Evolutionary conservation across 1,140 invertebrate genomes (phyloP).

Genomic region (Heliconius eleuchia): DNA sequence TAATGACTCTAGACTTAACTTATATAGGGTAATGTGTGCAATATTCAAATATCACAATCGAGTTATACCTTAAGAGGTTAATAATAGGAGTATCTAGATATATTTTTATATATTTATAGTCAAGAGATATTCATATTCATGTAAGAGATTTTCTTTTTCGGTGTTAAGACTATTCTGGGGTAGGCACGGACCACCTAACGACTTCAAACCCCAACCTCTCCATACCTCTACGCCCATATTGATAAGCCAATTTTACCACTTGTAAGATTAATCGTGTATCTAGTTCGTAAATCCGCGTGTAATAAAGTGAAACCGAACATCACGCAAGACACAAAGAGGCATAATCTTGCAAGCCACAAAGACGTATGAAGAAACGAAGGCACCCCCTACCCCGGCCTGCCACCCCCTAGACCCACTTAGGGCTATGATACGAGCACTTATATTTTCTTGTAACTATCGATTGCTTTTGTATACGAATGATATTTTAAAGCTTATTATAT

Average conservation of each 20-base stretch:
- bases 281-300: conserved; percentile 32
- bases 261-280: conserved; percentile 19
- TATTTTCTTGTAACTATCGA: neutral
- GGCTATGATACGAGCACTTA: conserved; percentile 9
- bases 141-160: no score
- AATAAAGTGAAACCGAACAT: conserved; percentile 34
- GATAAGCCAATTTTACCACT: conserved; percentile 7
- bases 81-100: no score
- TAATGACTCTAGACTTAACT: no score
- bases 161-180: no score
- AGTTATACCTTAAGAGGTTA: no score
- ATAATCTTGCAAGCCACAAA: conserved; percentile 42
- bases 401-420: conserved; percentile 26
- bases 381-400: conserved; percentile 19
- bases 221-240: neutral
- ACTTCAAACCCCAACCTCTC: no score
- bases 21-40: no score
- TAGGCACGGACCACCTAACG: no score
- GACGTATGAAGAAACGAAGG: conserved; percentile 35
- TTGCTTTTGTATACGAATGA: neutral
- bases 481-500: neutral
- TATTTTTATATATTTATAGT: no score
- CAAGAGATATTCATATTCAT: no score
- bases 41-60: no score
- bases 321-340: conserved; percentile 38